A percentile compares a stretch with the other conserved stretches of the same genome.
Evolutionary conservation across 2,797 vertebrate species (phyloP).

Genomic region (Sebastes hubbsi): DNA sequence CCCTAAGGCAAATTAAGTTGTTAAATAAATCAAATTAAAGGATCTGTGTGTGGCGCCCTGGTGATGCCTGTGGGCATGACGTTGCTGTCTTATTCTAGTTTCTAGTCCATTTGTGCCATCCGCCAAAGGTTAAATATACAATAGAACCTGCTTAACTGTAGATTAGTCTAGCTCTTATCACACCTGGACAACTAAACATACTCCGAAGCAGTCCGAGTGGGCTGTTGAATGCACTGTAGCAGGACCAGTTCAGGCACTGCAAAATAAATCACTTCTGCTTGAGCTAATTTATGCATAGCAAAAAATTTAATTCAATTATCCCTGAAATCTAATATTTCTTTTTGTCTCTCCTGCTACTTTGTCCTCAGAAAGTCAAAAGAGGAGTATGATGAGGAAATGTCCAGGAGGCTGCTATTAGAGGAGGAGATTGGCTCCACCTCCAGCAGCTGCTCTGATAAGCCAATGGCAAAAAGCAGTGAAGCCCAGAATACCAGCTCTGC

Average conservation of each 20-base stretch:
- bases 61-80: constrained; percentile 13
- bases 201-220: background rate
- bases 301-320: background rate
- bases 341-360: background rate
- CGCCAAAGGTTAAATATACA: background rate
- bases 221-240: background rate
- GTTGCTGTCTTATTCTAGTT: background rate
- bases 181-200: background rate
- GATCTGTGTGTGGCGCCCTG: constrained; percentile 37
- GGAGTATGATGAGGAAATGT: constrained; percentile 92
- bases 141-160: background rate
- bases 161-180: constrained; percentile 1
- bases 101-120: background rate
- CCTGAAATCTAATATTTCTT: background rate
- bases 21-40: constrained; percentile 68
- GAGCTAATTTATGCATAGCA: background rate
- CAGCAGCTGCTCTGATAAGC: constrained; percentile 63
- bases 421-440: constrained; percentile 74
- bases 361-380: constrained; percentile 91
- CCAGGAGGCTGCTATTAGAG: constrained; percentile 67
- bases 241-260: background rate
- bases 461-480: constrained; percentile 30
- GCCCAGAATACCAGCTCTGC: constrained; percentile 32
- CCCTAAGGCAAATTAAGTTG: constrained; percentile 40
- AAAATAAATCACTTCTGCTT: background rate